Conservation (phyloP, 1,140 invertebrate genomes). For the Drosophila hydei region DNA sequence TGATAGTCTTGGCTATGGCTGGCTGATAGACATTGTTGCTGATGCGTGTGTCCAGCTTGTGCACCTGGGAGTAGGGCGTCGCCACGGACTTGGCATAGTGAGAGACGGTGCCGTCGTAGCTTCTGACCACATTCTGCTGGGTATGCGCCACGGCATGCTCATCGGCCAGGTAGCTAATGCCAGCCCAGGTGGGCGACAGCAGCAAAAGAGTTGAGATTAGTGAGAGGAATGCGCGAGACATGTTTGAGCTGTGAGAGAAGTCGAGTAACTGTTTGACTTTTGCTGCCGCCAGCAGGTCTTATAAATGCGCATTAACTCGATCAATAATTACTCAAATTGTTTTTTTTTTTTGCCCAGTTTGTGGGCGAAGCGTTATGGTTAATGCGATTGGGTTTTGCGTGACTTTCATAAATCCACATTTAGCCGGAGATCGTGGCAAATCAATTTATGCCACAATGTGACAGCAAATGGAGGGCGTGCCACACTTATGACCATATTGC, state of each 20-base stretch:
- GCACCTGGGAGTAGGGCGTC: slow-evolving; percentile 86
- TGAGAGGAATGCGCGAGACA: slow-evolving; percentile 70
- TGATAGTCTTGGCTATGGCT: slow-evolving; percentile 77
- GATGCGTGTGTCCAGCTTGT: slow-evolving; percentile 86
- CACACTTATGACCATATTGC: slow-evolving; percentile 55
- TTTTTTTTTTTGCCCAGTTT: slow-evolving; percentile 18
- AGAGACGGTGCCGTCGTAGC: slow-evolving; percentile 86
- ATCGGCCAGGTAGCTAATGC: slow-evolving; percentile 78
- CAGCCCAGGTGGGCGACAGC: slow-evolving; percentile 80
- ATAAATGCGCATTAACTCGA: slow-evolving; percentile 50
- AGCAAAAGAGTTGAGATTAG: slow-evolving; percentile 78
- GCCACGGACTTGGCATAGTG: slow-evolving; percentile 87
- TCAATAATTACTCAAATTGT: slow-evolving; percentile 54
- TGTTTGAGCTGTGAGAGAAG: slow-evolving; percentile 46
- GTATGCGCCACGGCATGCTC: slow-evolving; percentile 85
- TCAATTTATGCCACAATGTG: slow-evolving; percentile 62
- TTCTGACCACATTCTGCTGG: slow-evolving; percentile 85
- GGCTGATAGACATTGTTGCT: slow-evolving; percentile 86
- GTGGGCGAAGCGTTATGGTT: slow-evolving; percentile 42
- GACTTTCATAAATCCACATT: slow-evolving; percentile 79
- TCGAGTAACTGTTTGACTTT: slow-evolving; percentile 51
- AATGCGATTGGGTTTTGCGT: slow-evolving; percentile 64
- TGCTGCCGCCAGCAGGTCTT: slow-evolving; percentile 31
- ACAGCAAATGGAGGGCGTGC: slow-evolving; percentile 68
- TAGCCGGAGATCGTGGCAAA: slow-evolving; percentile 73